Evolutionary conservation across 2,888 invertebrate genomes (phyloP), one percentile per base, ranked within the genome.

Genomic region (Gonocerus acuteangulatus): DNA sequence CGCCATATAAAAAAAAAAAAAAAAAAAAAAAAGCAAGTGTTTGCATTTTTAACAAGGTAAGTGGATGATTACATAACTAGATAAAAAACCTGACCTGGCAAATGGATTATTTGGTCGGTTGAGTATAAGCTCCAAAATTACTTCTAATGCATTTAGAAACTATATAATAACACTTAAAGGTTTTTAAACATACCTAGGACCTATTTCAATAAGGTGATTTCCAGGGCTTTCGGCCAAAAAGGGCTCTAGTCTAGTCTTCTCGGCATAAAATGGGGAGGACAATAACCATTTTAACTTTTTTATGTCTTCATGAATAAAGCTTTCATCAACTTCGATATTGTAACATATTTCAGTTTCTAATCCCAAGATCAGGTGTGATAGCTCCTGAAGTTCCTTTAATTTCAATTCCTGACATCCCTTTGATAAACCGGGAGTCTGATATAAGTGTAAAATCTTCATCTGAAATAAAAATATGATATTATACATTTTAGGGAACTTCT

Each of bases 331-430:
- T 73, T 88, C 87, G 62, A 92, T 80, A 73, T 92, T 87, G 74
- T 85, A 92, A 75, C 92, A 92, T 66, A 84, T 77, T 76, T 93
- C 93, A 4, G 85, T 84, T 61, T 83, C 78, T 16, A 88, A 67
- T 34, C 75, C 71, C 42, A 69, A 72, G n/a, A 86, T 74, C 13
- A 65, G 34, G 0, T 69, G 62, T 11, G 67, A 67, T 6, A 69
- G 21, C 27, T 68, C 66, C 27, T 68, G 62, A 32, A 73, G 60
- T 18, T 65, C 49, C 32, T 69, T 69, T 23, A 70, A 65, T 54
- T 71, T 72, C 15, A 67, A 69, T 1, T 66, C 58, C 6, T 65
- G 65, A 18, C 65, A 67, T 34, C 71, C 71, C n/a, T 67, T 48
- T 58, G 70, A 70, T 7, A 72, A 66, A 15, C 72, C 73, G 1